Base-by-base conservation (phyloP, 2,113 vertebrate species). In the Caloenas nicobarica region DNA sequence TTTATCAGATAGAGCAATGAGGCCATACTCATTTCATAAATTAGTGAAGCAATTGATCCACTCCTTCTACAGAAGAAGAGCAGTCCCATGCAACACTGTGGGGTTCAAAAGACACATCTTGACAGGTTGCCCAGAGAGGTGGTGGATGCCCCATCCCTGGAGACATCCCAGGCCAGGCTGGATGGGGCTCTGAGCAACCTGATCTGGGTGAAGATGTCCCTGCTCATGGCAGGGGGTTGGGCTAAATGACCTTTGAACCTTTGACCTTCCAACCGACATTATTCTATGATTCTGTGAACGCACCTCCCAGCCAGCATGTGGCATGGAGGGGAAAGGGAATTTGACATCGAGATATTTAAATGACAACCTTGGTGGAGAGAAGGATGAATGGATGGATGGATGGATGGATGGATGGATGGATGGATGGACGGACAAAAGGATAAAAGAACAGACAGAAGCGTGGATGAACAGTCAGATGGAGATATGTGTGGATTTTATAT, bases 361-460 rank as follows among this genome's bases (percentile, higher is more conserved):
- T 34, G 12, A n/a, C 8, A 68, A 12, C 4, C 24, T 69, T 34
- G 69, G 33, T 73, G 51, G 56, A 64, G 24, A 22, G 22, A 6
- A 12, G 57, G 65, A 16, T 9, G 22, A 33, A n/a, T 8, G 26
- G 26, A 34, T 31, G 48, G 38, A 73, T 9, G 70, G 46, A 42
- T 28, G 44, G 48, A 26, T 36, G 68, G 79, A 26, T 16, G 26
- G 26, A 48, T 7, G 13, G 56, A 26, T 3, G 15, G 18, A 25
- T 22, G 12, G 14, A 24, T 2, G 7, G 25, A 36, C 1, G 6
- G 19, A 36, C 2, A 8, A 29, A 28, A 7, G 5, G 23, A 28
- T 7, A 13, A 13, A 16, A 16, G 16, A 17, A 48, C 2, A 2
- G 14, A 42, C 10, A 40, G 36, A 46, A 24, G 9, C n/a, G 3